A percentile compares a stretch with the other conserved stretches of the same genome.
Conservation (phyloP, 2,888 invertebrate species). For the Lycaena phlaeas region DNA sequence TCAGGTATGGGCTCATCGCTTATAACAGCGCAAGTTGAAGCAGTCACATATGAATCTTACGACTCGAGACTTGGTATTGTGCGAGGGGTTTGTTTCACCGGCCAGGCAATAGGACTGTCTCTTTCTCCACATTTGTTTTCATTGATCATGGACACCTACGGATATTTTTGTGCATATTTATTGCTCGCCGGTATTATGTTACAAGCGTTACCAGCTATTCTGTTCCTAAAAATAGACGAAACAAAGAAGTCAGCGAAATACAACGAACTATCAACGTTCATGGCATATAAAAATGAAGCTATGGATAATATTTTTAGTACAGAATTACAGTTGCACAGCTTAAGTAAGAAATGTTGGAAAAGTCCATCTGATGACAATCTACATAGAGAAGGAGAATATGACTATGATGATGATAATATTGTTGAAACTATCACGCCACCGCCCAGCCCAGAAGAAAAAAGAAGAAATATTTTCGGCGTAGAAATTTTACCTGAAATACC, state of each 20-base stretch:
- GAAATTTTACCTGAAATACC: slow-evolving; percentile 69
- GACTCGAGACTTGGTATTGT: slow-evolving; percentile 49
- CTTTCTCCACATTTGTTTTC: slow-evolving; percentile 58
- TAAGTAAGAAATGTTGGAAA: slow-evolving; percentile 60
- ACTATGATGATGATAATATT: slow-evolving; percentile 31
- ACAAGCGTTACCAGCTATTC: slow-evolving; percentile 51
- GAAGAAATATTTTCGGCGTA: slow-evolving; percentile 61
- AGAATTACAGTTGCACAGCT: slow-evolving; percentile 53
- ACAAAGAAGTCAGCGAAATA: slow-evolving; percentile 46
- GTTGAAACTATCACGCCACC: slow-evolving; percentile 52
- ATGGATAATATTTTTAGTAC: slow-evolving; percentile 37
- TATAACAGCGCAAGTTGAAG: slow-evolving; percentile 62
- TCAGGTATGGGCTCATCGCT: slow-evolving; percentile 61
- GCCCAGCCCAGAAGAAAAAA: slow-evolving; percentile 60
- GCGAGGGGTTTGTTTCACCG: slow-evolving; percentile 49
- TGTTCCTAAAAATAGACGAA: slow-evolving; percentile 47
- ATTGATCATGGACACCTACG: slow-evolving; percentile 47
- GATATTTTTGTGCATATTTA: slow-evolving; percentile 46
- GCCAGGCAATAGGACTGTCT: slow-evolving; percentile 60
- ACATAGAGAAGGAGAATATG: slow-evolving; percentile 33
- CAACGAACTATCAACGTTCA: slow-evolving; percentile 49
- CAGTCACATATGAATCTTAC: slow-evolving; percentile 60
- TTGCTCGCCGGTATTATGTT: slow-evolving; percentile 51
- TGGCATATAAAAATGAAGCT: slow-evolving; percentile 46
- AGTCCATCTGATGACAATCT: slow-evolving; percentile 60